Evolutionary conservation across 2,888 invertebrate species (phyloP).

Genomic region (Ornithoptera alexandrae): DNA sequence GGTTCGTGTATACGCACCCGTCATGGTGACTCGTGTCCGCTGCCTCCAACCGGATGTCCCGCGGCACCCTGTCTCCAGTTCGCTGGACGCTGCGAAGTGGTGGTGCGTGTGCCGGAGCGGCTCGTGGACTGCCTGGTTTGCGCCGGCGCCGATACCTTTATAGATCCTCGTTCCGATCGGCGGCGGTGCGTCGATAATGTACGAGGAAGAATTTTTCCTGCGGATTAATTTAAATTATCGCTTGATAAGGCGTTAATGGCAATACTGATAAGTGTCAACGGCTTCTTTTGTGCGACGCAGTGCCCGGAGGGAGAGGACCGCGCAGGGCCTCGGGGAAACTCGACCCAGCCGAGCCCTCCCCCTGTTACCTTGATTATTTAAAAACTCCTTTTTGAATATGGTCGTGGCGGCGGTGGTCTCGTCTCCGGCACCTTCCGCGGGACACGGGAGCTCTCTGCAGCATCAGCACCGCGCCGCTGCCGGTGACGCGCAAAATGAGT

Average conservation of each 20-base stretch:
- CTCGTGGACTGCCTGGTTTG: not conserved
- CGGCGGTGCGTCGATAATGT: constrained; percentile 16
- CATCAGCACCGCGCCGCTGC: too few species aligned
- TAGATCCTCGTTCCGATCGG: constrained; percentile 1
- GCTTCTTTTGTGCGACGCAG: constrained; percentile 25
- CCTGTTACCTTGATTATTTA: too few species aligned
- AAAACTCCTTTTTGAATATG: too few species aligned
- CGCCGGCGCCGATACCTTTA: constrained; percentile 18
- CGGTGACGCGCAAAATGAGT: too few species aligned
- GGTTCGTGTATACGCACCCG: constrained; percentile 23
- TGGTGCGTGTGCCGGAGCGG: not conserved
- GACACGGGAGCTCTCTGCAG: too few species aligned
- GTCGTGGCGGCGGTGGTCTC: too few species aligned
- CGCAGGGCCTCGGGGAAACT: not conserved
- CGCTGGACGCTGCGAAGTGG: not conserved
- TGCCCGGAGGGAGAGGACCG: not conserved
- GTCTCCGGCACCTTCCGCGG: too few species aligned
- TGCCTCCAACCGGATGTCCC: not conserved
- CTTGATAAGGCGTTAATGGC: constrained; percentile 22
- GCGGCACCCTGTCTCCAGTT: not conserved
- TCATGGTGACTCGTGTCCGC: constrained; percentile 5
- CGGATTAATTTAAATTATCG: constrained; percentile 29
- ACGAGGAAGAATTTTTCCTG: constrained; percentile 29
- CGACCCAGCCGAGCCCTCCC: too few species aligned
- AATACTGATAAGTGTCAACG: constrained; percentile 27